phyloP scores from a whole-genome alignment of 2,113 vertebrate species.

The Clupea harengus region DNA sequence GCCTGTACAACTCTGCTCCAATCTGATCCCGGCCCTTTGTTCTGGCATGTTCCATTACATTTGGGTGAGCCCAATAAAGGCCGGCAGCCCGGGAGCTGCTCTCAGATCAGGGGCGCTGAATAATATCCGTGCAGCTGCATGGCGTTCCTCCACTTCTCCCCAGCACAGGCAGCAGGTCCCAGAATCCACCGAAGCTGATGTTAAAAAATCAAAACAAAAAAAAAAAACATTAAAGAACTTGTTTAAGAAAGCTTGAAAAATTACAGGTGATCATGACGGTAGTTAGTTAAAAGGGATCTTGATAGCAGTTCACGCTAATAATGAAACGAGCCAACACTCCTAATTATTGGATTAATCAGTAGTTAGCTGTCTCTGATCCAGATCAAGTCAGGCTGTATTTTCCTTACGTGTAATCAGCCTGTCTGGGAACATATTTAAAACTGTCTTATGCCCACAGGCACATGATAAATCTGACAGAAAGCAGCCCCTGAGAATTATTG shows the following conservation, averaged over 20 bases:
- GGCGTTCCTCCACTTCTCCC: slow-evolving; percentile 31
- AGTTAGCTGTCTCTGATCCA: slow-evolving; percentile 37
- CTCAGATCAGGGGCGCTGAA: slow-evolving; percentile 71
- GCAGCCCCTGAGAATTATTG: slow-evolving; percentile 45
- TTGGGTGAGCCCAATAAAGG: slow-evolving; percentile 70
- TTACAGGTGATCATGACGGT: background rate
- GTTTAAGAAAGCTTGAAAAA: background rate
- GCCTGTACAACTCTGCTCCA: slow-evolving; percentile 76
- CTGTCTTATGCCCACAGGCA: slow-evolving; percentile 13
- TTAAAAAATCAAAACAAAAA: background rate
- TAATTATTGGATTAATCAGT: slow-evolving; percentile 40
- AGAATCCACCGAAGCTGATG: background rate
- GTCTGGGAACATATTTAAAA: slow-evolving; percentile 46
- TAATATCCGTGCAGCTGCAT: slow-evolving; percentile 60
- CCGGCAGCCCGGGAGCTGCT: slow-evolving; percentile 67
- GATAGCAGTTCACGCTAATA: background rate
- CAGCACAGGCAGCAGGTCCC: background rate
- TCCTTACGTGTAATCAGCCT: slow-evolving; percentile 40
- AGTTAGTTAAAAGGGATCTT: background rate
- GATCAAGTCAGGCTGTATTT: slow-evolving; percentile 33
- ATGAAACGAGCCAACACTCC: background rate
- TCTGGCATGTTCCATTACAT: slow-evolving; percentile 74
- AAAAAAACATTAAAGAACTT: background rate
- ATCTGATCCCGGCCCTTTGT: slow-evolving; percentile 73
- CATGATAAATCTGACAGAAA: slow-evolving; percentile 25